Conservation (phyloP, 2,888 invertebrate genomes). For the Vesta saturnalis region DNA sequence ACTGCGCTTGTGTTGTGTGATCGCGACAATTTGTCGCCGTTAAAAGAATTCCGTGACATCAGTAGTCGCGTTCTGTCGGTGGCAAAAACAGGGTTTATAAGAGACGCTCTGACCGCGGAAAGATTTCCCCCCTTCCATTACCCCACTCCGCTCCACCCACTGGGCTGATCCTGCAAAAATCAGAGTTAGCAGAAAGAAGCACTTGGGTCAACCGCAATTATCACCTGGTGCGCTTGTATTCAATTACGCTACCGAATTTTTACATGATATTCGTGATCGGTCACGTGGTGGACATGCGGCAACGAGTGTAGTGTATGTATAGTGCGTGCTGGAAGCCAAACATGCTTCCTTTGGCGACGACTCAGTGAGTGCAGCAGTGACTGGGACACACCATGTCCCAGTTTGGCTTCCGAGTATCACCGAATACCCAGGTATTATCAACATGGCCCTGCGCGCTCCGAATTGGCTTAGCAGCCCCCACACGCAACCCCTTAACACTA, state of each 20-base stretch:
- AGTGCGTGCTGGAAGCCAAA: conserved; percentile 55
- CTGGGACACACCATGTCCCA: conserved; percentile 73
- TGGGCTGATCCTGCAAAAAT: conserved; percentile 66
- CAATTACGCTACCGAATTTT: conserved; percentile 40
- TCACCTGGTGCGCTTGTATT: conserved; percentile 59
- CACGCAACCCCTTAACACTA: conserved; percentile 24
- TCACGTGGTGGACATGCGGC: conserved; percentile 47
- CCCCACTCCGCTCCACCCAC: conserved; percentile 71
- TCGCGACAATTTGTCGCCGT: conserved; percentile 64
- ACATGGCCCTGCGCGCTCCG: conserved; percentile 38
- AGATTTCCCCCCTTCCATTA: conserved; percentile 60
- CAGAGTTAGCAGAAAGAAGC: conserved; percentile 67
- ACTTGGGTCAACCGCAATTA: conserved; percentile 65
- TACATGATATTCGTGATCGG: conserved; percentile 39
- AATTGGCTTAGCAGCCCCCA: conserved; percentile 30
- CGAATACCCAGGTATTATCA: conserved; percentile 69
- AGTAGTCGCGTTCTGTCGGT: conserved; percentile 63
- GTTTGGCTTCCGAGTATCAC: conserved; percentile 73
- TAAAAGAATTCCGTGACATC: conserved; percentile 65
- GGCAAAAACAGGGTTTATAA: conserved; percentile 62
- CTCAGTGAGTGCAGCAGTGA: conserved; percentile 59
- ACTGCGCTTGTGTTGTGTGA: conserved; percentile 63
- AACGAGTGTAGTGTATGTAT: conserved; percentile 38
- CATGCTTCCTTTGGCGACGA: conserved; percentile 60
- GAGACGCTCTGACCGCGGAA: conserved; percentile 58